phyloP scores from a whole-genome alignment of 1,140 invertebrate species.

The Camponotus floridanus region DNA sequence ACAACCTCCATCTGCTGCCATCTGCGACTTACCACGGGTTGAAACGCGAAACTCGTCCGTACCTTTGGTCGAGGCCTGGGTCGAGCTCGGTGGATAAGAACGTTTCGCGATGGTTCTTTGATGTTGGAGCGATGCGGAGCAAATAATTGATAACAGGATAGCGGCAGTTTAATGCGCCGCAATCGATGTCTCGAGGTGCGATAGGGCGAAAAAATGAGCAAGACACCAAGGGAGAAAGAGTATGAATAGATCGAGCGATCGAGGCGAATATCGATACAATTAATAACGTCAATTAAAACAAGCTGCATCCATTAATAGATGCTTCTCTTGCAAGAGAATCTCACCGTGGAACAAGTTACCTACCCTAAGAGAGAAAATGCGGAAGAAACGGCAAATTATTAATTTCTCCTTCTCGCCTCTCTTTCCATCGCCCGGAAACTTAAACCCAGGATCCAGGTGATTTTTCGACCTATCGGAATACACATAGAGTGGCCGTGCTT shows the following conservation, averaged over 20 bases:
- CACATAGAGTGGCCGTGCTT: slow-evolving; percentile 60
- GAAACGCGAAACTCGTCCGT: slow-evolving; percentile 41
- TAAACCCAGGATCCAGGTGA: neutral
- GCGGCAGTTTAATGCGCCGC: slow-evolving; percentile 11
- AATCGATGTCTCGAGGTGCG: slow-evolving; percentile 14
- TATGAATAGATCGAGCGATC: slow-evolving; percentile 34
- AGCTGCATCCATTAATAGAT: slow-evolving; percentile 60
- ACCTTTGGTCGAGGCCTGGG: slow-evolving; percentile 54
- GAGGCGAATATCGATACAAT: slow-evolving; percentile 46
- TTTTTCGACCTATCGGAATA: slow-evolving; percentile 50
- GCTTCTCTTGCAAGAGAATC: slow-evolving; percentile 50
- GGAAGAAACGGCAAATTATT: slow-evolving; percentile 19
- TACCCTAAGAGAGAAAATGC: neutral
- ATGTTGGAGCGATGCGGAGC: neutral
- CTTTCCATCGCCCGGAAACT: neutral
- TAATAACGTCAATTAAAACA: slow-evolving; percentile 74
- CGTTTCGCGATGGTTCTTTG: slow-evolving; percentile 9
- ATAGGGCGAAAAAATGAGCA: neutral
- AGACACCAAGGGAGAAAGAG: neutral
- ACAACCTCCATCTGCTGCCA: slow-evolving; percentile 79
- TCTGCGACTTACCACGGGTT: slow-evolving; percentile 72
- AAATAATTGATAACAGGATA: slow-evolving; percentile 41
- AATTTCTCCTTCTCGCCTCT: slow-evolving; percentile 3
- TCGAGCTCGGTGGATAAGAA: slow-evolving; percentile 73
- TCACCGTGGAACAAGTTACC: neutral